A percentile compares a stretch with the other conserved stretches of the same genome.
phyloP scores from a whole-genome alignment of 2,797 vertebrate species.

The Thamnophis elegans region DNA sequence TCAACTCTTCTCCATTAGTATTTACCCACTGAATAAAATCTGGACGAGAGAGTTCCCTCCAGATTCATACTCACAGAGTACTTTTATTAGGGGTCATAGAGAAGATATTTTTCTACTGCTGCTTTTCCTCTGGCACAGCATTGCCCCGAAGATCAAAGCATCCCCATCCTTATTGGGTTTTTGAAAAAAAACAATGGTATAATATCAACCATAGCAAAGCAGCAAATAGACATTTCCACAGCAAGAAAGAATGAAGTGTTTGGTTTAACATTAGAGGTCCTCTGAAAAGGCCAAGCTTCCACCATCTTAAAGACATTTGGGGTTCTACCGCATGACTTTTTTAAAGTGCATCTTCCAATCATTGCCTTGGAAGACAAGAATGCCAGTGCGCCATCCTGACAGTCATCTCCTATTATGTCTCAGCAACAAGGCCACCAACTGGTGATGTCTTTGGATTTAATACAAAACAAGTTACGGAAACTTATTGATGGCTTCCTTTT shows the following conservation, averaged over 20 bases:
- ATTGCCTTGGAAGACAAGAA: neutral
- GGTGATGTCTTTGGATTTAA: neutral
- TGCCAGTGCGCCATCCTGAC: neutral
- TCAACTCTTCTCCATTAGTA: neutral
- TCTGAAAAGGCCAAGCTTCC: no score
- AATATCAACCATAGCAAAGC: no score
- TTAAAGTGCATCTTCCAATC: neutral
- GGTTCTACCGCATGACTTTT: neutral
- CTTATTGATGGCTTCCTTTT: neutral
- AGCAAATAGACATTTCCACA: no score
- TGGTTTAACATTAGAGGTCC: no score
- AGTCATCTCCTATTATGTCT: neutral
- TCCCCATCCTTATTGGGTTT: neutral
- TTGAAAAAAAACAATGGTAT: no score
- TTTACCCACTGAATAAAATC: neutral
- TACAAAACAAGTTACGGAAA: neutral
- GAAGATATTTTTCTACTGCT: neutral
- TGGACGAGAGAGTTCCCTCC: neutral
- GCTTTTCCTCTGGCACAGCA: neutral
- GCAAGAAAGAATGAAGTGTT: no score
- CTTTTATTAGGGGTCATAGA: neutral
- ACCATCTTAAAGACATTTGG: neutral
- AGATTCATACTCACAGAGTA: neutral
- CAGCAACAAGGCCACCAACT: neutral
- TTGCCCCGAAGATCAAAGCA: neutral